Percentiles rank a stretch among this genome's conserved stretches.
phyloP scores from a whole-genome alignment of 2,888 invertebrate species.

The Leptopilina syphax region DNA sequence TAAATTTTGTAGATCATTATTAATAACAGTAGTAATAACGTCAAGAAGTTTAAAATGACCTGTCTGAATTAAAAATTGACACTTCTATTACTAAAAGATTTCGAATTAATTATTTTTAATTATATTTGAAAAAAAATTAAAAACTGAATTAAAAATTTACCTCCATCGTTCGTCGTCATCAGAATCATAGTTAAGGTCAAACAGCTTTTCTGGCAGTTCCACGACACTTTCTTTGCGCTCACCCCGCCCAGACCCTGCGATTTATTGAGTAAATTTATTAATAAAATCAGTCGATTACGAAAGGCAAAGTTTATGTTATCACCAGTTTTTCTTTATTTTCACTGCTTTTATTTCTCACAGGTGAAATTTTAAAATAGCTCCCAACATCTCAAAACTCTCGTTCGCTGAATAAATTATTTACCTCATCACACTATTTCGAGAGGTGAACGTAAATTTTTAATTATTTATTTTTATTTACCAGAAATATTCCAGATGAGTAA shows the following conservation, averaged over 20 bases:
- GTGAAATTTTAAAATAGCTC: slow-evolving; percentile 7
- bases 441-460: not conserved
- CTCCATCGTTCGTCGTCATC: slow-evolving; percentile 78
- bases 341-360: not conserved
- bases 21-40: no score
- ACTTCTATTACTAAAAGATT: no score
- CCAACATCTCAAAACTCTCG: slow-evolving; percentile 16
- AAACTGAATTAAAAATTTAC: slow-evolving; percentile 57
- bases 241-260: slow-evolving; percentile 73
- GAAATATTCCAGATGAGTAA: not conserved
- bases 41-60: no score
- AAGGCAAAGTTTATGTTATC: slow-evolving; percentile 5
- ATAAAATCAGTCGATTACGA: slow-evolving; percentile 52
- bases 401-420: slow-evolving; percentile 1
- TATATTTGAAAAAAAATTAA: no score
- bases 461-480: slow-evolving; percentile 28
- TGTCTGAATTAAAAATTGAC: no score
- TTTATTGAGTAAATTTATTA: slow-evolving; percentile 26
- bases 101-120: no score
- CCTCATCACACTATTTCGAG: slow-evolving; percentile 6
- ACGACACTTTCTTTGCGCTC: slow-evolving; percentile 81
- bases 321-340: slow-evolving; percentile 9
- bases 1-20: no score
- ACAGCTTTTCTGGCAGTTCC: slow-evolving; percentile 79
- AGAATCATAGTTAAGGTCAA: slow-evolving; percentile 80